phyloP scores from a whole-genome alignment of 2,888 invertebrate species.

The Loripinus fragilis region DNA sequence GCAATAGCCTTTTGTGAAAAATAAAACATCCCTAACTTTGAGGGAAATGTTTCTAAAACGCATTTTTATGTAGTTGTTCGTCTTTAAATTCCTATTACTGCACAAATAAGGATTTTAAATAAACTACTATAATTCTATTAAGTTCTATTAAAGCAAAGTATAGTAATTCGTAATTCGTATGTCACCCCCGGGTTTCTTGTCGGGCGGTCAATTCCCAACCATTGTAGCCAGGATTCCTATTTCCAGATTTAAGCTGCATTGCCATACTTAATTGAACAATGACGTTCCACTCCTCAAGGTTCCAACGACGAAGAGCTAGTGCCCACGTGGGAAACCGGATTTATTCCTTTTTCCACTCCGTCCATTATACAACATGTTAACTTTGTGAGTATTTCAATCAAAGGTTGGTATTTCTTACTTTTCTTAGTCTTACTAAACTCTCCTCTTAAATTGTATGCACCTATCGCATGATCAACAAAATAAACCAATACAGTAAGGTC shows the following conservation, averaged over 20 bases:
- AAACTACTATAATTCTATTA: too few relatives aligned
- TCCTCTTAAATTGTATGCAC: neutral
- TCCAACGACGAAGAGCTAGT: neutral
- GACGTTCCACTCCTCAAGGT: slow-evolving; percentile 40
- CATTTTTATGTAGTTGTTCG: too few relatives aligned
- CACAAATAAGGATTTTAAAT: too few relatives aligned
- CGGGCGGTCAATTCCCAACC: slow-evolving; percentile 29
- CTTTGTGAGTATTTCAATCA: neutral
- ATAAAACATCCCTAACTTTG: too few relatives aligned
- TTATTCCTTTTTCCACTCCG: slow-evolving; percentile 7
- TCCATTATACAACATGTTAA: slow-evolving; percentile 11
- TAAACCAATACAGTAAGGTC: neutral
- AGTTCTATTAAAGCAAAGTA: too few relatives aligned
- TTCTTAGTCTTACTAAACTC: neutral
- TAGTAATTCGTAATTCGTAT: neutral
- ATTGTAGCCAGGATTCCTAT: slow-evolving; percentile 40
- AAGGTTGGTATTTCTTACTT: slow-evolving; percentile 10
- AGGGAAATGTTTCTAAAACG: too few relatives aligned
- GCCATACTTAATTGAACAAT: slow-evolving; percentile 28
- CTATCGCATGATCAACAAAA: neutral
- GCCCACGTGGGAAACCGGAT: slow-evolving; percentile 1
- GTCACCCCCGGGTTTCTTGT: slow-evolving; percentile 24
- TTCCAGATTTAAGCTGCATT: slow-evolving; percentile 37
- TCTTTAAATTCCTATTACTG: too few relatives aligned
- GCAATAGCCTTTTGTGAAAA: too few relatives aligned